Percentiles rank a stretch among this genome's conserved stretches.
These are phyloP conservation scores for Stegastes partitus DNA, from an alignment of 2,113 vertebrate species.

Conservation along the genomic window DNA sequence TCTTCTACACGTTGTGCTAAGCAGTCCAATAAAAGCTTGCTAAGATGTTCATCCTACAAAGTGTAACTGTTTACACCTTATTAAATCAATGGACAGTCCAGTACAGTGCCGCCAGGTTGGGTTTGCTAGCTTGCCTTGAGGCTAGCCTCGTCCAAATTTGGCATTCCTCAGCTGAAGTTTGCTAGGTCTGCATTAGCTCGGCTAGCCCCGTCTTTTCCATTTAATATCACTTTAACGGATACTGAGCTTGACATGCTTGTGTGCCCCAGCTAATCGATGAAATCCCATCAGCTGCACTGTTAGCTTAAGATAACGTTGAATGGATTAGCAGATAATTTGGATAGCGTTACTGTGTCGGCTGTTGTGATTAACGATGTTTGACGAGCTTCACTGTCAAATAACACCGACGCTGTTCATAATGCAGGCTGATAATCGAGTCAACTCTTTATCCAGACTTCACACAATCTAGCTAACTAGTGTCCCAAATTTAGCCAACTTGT, in stretches of 20 bases:
- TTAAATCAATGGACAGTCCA: neutral
- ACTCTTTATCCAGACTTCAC: rapidly evolving
- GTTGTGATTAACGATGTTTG: constrained; percentile 51
- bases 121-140: neutral
- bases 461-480: rapidly evolving
- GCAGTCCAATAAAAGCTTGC: rapidly evolving
- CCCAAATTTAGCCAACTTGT: rapidly evolving
- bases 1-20: rapidly evolving
- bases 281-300: neutral
- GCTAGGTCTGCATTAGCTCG: constrained; percentile 33
- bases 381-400: neutral
- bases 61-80: rapidly evolving
- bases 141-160: constrained; percentile 40
- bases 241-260: rapidly evolving
- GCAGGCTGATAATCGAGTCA: neutral
- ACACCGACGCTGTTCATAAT: too few species aligned
- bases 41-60: rapidly evolving
- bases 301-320: neutral
- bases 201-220: neutral
- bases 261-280: neutral
- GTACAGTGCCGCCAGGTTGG: neutral
- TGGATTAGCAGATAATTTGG: neutral
- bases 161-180: constrained; percentile 60
- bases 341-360: neutral
- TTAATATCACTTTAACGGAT: neutral